Conservation (phyloP, 2,888 invertebrate genomes). For the Caradrina kadenii region DNA sequence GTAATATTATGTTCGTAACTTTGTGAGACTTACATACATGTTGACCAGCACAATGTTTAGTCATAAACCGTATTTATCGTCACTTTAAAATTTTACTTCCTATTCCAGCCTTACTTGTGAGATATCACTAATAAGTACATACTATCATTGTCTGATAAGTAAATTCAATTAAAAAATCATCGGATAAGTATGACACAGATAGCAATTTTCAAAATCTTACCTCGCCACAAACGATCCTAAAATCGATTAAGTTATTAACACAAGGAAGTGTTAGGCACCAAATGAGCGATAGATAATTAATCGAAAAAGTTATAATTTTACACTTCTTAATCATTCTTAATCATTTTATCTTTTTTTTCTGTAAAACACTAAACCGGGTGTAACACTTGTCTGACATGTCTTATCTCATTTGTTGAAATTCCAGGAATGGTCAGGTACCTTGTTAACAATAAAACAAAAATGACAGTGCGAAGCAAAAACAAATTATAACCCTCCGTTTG, state of each 20-base stretch:
- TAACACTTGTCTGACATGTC: background rate
- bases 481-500: background rate
- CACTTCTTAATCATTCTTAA: background rate
- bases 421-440: constrained; percentile 3
- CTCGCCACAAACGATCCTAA: constrained; percentile 25
- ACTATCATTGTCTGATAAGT: constrained; percentile 23
- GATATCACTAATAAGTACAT: constrained; percentile 4
- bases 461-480: background rate
- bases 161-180: constrained; percentile 37
- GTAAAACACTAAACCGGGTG: background rate
- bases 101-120: background rate
- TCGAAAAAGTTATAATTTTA: background rate
- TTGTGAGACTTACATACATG: background rate
- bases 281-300: background rate
- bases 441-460: background rate
- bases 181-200: constrained; percentile 16
- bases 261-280: constrained; percentile 16
- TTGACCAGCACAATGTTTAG: background rate
- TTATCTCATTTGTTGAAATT: constrained; percentile 18
- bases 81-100: background rate
- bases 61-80: background rate
- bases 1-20: background rate
- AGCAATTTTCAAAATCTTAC: constrained; percentile 29
- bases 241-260: constrained; percentile 20
- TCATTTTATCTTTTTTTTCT: constrained; percentile 9